Base-by-base conservation (phyloP, 2,797 vertebrate species). In the Sphaeramia orbicularis region DNA sequence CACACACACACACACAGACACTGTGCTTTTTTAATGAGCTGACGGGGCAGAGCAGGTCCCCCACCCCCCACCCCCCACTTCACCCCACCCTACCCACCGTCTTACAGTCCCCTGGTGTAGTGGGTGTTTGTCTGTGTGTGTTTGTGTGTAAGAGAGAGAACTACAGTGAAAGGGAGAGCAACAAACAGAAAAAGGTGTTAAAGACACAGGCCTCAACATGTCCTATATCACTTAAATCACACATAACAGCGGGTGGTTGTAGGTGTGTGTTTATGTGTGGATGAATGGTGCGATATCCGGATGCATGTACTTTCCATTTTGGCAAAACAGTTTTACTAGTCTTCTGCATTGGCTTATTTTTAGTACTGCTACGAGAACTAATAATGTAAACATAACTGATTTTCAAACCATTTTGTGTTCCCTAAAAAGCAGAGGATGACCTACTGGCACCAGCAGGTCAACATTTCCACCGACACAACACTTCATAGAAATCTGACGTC, bases 11-110 rank as follows among this genome's bases (percentile, higher is more conserved):
- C 51, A 40, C 57, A 30, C 65, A 58, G 51, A 74, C 71, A 56
- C 15, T 59, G 60, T 71, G 64, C 64, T 70, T 70, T 78, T 76
- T 81, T 89, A 87, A 91, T 89, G 79, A 89, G 85, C 80, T 88
- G 81, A 83, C 71, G 5, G 76, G 71, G 78, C 80, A 82, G 78
- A 74, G 74, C 76, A 75, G 71, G 58, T 51, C 71, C 65, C 59
- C 69, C 76, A 74, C 76, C 42, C 60, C 70, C 74, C 67, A 80
- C 81, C 53, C 38, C 27, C 42, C 19, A 21, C 19, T 69, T 73
- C 64, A 68, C 76, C 74, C 76, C 42, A 56, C 72, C 74, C 67
- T 80, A 80, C 64, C 38, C 35, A 13, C 59, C 47, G 32, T 73
- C 85, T 70, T 61, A 62, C 74, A 60, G 66, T 73, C 63, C 75